Percentiles rank a stretch among this genome's conserved stretches.
Conservation (phyloP, 2,888 invertebrate genomes). For the Archaeoteleia sp. region DNA sequence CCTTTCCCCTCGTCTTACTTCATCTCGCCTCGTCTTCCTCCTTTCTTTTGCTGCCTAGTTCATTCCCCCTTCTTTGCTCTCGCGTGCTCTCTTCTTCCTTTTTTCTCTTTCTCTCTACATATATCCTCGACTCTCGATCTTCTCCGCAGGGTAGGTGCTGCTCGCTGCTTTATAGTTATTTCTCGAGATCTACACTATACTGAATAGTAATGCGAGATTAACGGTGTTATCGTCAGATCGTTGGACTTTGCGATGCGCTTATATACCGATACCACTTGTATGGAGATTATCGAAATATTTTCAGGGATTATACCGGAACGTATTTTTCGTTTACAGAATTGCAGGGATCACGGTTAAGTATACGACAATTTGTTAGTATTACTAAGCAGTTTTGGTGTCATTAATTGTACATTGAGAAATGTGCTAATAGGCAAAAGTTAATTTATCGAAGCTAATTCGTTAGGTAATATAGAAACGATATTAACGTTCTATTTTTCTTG, state of each 20-base stretch:
- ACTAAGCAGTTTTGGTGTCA: no score
- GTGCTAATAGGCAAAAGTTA: no score
- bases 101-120: constrained; percentile 3
- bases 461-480: no score
- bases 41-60: constrained; percentile 25
- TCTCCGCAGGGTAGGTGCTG: neutral
- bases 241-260: constrained; percentile 5
- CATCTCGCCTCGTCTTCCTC: constrained; percentile 14
- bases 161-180: neutral
- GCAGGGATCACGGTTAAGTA: no score
- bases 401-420: no score
- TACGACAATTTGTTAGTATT: no score
- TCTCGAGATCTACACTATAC: neutral
- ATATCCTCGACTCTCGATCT: neutral
- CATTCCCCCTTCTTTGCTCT: constrained; percentile 12
- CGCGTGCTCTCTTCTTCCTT: constrained; percentile 33
- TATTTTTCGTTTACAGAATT: no score
- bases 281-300: neutral
- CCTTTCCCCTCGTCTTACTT: constrained; percentile 7
- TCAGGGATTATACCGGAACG: no score
- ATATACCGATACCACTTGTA: neutral
- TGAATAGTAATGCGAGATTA: constrained; percentile 17
- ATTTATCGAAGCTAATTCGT: no score
- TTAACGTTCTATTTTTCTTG: no score
- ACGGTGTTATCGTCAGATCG: constrained; percentile 5